Conservation (phyloP, 2,888 invertebrate species). For the Cheilosia urbana region DNA sequence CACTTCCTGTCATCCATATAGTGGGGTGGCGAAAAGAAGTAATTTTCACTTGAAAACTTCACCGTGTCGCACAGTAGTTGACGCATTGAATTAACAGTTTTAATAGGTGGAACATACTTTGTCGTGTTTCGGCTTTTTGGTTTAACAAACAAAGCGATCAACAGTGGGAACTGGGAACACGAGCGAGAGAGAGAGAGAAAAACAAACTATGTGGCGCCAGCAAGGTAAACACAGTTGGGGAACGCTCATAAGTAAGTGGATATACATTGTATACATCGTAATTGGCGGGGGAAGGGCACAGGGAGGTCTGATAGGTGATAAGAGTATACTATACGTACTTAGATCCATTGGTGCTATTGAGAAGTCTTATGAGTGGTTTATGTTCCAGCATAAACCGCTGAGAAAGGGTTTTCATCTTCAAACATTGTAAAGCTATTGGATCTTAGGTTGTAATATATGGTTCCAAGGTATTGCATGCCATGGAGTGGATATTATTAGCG, state of each 20-base stretch:
- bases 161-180: constrained; percentile 46
- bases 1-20: neutral
- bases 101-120: constrained; percentile 47
- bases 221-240: constrained; percentile 48
- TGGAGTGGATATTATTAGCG: no score
- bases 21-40: constrained; percentile 37
- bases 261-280: neutral
- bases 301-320: constrained; percentile 39
- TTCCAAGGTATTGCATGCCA: neutral
- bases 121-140: neutral
- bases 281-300: neutral
- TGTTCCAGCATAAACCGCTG: constrained; percentile 8
- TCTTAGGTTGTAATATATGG: constrained; percentile 11
- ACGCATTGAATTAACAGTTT: constrained; percentile 47
- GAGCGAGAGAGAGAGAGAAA: neutral
- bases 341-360: constrained; percentile 44
- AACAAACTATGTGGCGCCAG: constrained; percentile 56
- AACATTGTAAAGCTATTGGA: constrained; percentile 43
- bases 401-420: constrained; percentile 22
- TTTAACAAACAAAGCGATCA: constrained; percentile 37
- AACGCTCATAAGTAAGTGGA: constrained; percentile 28
- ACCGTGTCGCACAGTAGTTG: constrained; percentile 14
- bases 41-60: constrained; percentile 41
- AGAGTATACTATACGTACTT: constrained; percentile 10
- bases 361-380: constrained; percentile 48